A percentile compares a stretch with the other conserved stretches of the same genome.
Conservation (phyloP, 2,113 vertebrate genomes). For the Hippocampus abdominalis region DNA sequence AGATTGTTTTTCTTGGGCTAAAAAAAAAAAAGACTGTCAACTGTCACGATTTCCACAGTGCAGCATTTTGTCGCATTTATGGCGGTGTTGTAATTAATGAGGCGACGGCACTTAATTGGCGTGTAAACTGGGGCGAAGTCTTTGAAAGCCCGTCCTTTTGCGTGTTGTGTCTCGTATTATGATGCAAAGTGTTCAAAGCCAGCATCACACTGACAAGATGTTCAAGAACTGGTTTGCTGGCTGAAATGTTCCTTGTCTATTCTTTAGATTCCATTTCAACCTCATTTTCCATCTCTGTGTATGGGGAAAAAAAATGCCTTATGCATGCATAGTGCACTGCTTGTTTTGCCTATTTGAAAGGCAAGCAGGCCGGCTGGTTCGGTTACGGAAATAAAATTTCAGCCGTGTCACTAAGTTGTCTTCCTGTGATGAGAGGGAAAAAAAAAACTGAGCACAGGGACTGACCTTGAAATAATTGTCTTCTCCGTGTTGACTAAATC, state of each 20-base stretch:
- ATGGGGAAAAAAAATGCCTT: not conserved
- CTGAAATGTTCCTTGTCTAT: not conserved
- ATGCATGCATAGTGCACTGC: not conserved
- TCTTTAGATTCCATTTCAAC: not conserved
- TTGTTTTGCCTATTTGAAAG: not conserved
- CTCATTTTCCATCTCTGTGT: not conserved
- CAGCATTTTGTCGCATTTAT: not conserved
- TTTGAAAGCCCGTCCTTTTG: not conserved
- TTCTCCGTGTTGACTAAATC: not conserved
- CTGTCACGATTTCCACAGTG: not conserved
- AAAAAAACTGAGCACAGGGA: not conserved
- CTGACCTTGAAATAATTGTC: constrained; percentile 25
- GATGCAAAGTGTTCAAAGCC: not conserved
- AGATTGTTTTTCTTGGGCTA: not conserved
- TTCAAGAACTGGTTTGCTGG: not conserved
- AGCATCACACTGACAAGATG: not conserved
- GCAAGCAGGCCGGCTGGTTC: not conserved
- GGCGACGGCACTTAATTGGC: not conserved
- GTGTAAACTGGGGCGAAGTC: not conserved
- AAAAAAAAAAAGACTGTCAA: not conserved
- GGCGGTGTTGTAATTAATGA: not conserved
- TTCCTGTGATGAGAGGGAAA: not conserved
- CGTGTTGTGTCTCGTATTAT: not conserved
- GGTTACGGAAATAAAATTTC: not conserved
- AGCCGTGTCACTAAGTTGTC: not conserved